Conservation (phyloP, 2,888 invertebrate genomes). For the Acholoe squamosa region DNA sequence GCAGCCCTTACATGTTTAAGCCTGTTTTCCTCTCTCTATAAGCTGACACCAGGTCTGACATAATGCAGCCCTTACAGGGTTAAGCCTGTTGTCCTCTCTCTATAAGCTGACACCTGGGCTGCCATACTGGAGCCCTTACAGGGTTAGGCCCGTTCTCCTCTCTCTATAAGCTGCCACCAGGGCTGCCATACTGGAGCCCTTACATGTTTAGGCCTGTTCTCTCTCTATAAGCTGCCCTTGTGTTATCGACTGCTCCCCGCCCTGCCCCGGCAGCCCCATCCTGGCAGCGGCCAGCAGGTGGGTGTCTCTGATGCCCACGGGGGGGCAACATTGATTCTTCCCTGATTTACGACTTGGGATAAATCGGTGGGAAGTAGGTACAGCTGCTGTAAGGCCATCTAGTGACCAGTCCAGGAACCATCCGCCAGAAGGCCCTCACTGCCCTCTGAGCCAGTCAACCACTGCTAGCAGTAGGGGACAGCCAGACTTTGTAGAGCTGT, state of each 20-base stretch:
- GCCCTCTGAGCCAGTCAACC: too few relatives aligned
- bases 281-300: background rate
- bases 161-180: background rate
- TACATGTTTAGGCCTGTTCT: too few relatives aligned
- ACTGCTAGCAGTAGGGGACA: too few relatives aligned
- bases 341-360: background rate
- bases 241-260: background rate
- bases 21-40: too few relatives aligned
- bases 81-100: too few relatives aligned
- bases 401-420: background rate
- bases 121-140: too few relatives aligned
- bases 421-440: conserved; percentile 1
- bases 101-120: too few relatives aligned
- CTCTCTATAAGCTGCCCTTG: background rate
- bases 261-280: background rate
- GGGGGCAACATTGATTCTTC: conserved; percentile 1
- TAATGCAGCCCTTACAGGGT: too few relatives aligned
- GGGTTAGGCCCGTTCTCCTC: background rate
- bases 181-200: too few relatives aligned
- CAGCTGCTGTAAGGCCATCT: background rate
- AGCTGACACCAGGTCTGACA: too few relatives aligned
- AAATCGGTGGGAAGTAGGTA: background rate
- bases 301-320: background rate
- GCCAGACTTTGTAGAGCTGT: too few relatives aligned
- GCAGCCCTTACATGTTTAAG: too few relatives aligned